Evolutionary conservation across 1,140 invertebrate genomes (phyloP), one percentile per base, ranked within the genome.

Genomic region (Ladona fulva): DNA sequence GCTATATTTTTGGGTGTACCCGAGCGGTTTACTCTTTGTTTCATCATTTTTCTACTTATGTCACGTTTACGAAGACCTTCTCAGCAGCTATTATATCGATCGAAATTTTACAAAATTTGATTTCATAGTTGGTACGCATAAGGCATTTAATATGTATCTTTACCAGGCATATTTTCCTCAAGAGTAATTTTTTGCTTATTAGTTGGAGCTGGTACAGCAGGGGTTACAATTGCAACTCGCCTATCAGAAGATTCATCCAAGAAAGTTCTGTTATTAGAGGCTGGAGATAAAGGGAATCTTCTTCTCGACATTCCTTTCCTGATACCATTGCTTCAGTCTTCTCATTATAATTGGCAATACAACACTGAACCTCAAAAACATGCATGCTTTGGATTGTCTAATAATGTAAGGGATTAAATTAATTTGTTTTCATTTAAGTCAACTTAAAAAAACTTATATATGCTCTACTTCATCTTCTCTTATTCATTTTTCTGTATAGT

Each of bases 261-360:
- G 76, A 75, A 74, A 8, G 80, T 81, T 24, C 77, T 77, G 6
- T 16, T 81, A 1, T 42, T 81, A 22, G 80, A 81, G 52, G 80
- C 80, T 1, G 80, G 80, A 12, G 80, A 79, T 8, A 77, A 78
- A 0, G 78, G 74, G n/a, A 79, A 78, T 37, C 59, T 76, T 0
- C 76, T 42, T 11, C 66, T 79, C 19, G 78, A 81, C 37, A 75
- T 76, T n/a, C 79, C 80, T 0, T 74, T 24, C 42, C 74, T 77
- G 14, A 78, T 78, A 75, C 77, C 78, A 74, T 37, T 59, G 22
- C 80, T 78, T 66, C 77, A 75, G 80, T 83, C 85, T 42, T 89
- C 89, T 14, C 77, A 84, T 5, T 89, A 89, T 82, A 91, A 94
- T 82, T 95, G 92, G 92, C 85, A 89, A 77, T 92, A 90, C 83